A percentile compares a stretch with the other conserved stretches of the same genome.
These are phyloP conservation scores for Thereva unica DNA, from an alignment of 2,888 invertebrate genomes.

Conservation along the genomic window DNA sequence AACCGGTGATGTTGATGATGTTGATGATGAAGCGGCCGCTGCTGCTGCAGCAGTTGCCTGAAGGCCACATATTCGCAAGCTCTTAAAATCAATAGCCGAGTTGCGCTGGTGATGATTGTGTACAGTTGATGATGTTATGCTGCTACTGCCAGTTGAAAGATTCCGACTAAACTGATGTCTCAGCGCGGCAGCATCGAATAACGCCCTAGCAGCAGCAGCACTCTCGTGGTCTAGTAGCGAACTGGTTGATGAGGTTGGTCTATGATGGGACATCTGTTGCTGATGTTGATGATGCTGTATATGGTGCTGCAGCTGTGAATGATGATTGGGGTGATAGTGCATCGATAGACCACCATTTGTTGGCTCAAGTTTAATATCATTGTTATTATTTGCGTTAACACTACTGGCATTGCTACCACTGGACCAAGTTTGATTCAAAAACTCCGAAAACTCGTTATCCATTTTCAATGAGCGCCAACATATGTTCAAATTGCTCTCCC, in stretches of 20 bases:
- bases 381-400: constrained; percentile 37
- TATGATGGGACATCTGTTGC: constrained; percentile 35
- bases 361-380: constrained; percentile 46
- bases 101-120: constrained; percentile 41
- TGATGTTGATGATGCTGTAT: constrained; percentile 37
- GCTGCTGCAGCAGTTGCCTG: constrained; percentile 41
- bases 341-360: constrained; percentile 29
- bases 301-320: constrained; percentile 30
- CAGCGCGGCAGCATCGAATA: constrained; percentile 39
- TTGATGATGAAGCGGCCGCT: constrained; percentile 43
- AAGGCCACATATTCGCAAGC: constrained; percentile 45
- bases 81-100: constrained; percentile 45
- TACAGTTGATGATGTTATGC: constrained; percentile 37
- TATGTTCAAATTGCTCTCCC: constrained; percentile 34
- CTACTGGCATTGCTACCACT: constrained; percentile 38
- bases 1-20: constrained; percentile 46
- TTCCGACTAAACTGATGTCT: constrained; percentile 38
- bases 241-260: constrained; percentile 27
- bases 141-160: constrained; percentile 38
- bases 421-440: constrained; percentile 47
- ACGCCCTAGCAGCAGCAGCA: constrained; percentile 36
- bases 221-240: constrained; percentile 35
- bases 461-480: constrained; percentile 44
- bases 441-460: constrained; percentile 49
- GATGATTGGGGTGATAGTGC: constrained; percentile 32